These are phyloP conservation scores for Strigamia maritima DNA, from an alignment of 2,888 invertebrate genomes.

Conservation along the genomic window DNA sequence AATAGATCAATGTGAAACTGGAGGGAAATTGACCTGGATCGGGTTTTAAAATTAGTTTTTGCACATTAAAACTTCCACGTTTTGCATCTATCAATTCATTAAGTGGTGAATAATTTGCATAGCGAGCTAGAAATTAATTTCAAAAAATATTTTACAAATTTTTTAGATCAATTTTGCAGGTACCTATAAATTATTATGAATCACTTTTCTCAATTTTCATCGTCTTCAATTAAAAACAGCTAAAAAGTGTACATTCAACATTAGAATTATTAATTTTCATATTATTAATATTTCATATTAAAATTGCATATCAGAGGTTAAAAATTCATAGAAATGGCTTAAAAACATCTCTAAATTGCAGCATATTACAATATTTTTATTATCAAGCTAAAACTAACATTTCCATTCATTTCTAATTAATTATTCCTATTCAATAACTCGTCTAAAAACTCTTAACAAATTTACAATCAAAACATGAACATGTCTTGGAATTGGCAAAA, in stretches of 20 bases:
- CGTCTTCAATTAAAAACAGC: neutral
- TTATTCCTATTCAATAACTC: neutral
- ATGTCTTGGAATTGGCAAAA: neutral
- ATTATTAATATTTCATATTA: neutral
- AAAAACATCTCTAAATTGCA: neutral
- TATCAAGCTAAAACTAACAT: neutral
- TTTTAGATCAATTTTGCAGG: neutral
- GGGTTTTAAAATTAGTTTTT: neutral
- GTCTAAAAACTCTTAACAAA: neutral
- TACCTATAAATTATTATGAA: neutral
- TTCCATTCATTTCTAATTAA: neutral
- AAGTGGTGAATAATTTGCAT: neutral
- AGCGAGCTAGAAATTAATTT: neutral
- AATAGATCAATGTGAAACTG: constrained; percentile 10
- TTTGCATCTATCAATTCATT: constrained; percentile 2
- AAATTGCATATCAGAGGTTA: neutral
- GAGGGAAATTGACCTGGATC: constrained; percentile 15
- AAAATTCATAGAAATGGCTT: neutral
- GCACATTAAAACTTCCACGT: neutral
- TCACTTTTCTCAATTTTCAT: neutral
- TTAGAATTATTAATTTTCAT: neutral
- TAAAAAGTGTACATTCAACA: neutral
- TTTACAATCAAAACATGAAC: neutral
- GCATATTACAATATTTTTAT: neutral
- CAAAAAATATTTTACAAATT: neutral